These are phyloP conservation scores for Pristionchus entomophagus DNA, from an alignment of 2,888 invertebrate species.

Conservation along the genomic window DNA sequence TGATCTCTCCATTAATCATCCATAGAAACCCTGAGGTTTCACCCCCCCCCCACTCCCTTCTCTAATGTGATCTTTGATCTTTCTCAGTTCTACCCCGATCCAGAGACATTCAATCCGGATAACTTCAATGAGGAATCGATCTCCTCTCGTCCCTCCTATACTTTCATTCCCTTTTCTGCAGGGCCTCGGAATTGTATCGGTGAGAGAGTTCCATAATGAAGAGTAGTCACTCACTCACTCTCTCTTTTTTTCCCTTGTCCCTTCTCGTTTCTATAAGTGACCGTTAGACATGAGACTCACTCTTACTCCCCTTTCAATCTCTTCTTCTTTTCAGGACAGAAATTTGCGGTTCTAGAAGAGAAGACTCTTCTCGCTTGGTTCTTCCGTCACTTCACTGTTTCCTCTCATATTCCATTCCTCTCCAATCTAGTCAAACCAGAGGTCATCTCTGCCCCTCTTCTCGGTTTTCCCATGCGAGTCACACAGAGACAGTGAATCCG, in stretches of 20 bases:
- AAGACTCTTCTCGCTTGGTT: conserved; percentile 74
- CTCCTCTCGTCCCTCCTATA: conserved; percentile 66
- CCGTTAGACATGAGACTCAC: background rate
- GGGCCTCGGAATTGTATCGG: conserved; percentile 73
- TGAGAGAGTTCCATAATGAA: background rate
- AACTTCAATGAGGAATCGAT: conserved; percentile 76
- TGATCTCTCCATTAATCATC: conserved; percentile 47
- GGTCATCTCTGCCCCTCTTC: conserved; percentile 3
- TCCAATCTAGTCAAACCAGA: conserved; percentile 17
- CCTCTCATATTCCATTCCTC: conserved; percentile 32
- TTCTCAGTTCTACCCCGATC: conserved; percentile 61
- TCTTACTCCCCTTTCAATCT: background rate
- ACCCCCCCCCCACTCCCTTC: too few species aligned
- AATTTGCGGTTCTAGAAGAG: conserved; percentile 78
- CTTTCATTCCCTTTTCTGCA: conserved; percentile 72
- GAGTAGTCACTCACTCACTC: background rate
- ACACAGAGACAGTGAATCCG: background rate
- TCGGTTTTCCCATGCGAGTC: conserved; percentile 22
- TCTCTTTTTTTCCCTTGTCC: background rate
- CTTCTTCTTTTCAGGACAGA: conserved; percentile 69
- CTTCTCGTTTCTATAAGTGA: conserved; percentile 10
- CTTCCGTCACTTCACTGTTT: conserved; percentile 73
- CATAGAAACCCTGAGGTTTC: conserved; percentile 53
- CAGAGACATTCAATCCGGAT: conserved; percentile 77
- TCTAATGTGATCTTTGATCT: background rate